These are phyloP conservation scores for Cepaea hortensis DNA, from an alignment of 2,888 invertebrate species.

Conservation along the genomic window DNA sequence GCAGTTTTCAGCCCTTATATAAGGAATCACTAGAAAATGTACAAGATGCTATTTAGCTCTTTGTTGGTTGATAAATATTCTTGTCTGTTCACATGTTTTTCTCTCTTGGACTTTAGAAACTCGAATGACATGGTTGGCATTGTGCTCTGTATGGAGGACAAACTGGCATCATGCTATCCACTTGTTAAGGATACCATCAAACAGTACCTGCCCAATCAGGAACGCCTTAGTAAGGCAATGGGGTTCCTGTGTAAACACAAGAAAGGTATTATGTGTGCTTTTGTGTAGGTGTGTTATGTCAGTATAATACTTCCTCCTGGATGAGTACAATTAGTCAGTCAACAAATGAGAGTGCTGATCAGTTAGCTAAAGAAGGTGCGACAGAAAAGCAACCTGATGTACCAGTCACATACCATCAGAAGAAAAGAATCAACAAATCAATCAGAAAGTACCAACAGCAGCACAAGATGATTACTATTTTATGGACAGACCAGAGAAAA, in stretches of 20 bases:
- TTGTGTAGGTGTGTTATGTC: not conserved
- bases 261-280: not conserved
- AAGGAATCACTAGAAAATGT: too few species aligned
- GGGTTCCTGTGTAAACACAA: constrained; percentile 26
- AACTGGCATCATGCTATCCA: constrained; percentile 11
- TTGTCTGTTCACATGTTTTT: not conserved
- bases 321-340: too few species aligned
- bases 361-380: too few species aligned
- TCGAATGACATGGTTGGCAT: constrained; percentile 2
- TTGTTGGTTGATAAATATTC: not conserved
- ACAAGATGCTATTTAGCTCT: not conserved
- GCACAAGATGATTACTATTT: too few species aligned
- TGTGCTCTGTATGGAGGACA: constrained; percentile 9
- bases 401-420: too few species aligned
- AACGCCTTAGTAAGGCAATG: not conserved
- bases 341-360: too few species aligned
- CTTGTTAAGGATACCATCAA: not conserved
- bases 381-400: too few species aligned
- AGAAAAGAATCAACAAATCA: too few species aligned
- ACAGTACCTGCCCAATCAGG: not conserved
- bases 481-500: too few species aligned
- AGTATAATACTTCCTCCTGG: too few species aligned
- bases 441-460: too few species aligned
- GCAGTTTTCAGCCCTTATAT: too few species aligned
- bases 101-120: constrained; percentile 10